These are phyloP conservation scores for Eupithecia tripunctaria DNA, from an alignment of 2,888 invertebrate genomes.

Conservation along the genomic window DNA sequence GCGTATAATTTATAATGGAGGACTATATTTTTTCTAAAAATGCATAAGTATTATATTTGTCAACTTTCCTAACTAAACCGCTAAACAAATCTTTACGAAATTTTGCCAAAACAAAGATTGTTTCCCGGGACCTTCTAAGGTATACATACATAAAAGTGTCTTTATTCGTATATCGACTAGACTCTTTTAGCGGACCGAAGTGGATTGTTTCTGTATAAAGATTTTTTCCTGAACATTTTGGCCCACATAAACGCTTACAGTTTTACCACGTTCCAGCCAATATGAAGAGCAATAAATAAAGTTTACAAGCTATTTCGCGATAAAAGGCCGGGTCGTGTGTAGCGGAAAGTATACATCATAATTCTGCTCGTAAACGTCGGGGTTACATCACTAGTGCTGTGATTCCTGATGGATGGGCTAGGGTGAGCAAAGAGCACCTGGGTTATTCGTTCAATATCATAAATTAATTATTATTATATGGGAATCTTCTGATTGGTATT, in stretches of 20 bases:
- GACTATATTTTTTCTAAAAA: too few species aligned
- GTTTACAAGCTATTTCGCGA: slow-evolving; percentile 59
- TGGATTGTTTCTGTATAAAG: background rate
- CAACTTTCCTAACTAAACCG: too few species aligned
- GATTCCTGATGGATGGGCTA: slow-evolving; percentile 68
- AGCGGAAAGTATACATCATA: slow-evolving; percentile 77
- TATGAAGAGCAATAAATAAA: slow-evolving; percentile 54
- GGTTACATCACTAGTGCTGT: slow-evolving; percentile 60
- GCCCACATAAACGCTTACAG: background rate
- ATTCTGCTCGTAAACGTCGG: slow-evolving; percentile 76
- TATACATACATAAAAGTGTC: too few species aligned
- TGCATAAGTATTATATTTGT: too few species aligned
- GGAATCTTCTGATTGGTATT: too few species aligned
- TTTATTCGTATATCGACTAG: too few species aligned
- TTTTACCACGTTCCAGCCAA: slow-evolving; percentile 19
- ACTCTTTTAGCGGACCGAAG: background rate
- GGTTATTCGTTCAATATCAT: too few species aligned
- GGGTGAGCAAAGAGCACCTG: too few species aligned
- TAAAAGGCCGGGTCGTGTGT: slow-evolving; percentile 58
- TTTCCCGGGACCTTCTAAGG: background rate
- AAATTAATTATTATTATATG: too few species aligned
- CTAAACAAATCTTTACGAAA: background rate
- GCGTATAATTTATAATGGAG: too few species aligned
- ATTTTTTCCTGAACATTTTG: background rate
- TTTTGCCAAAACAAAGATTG: background rate